phyloP scores from a whole-genome alignment of 1,140 invertebrate species.

The Leptonema lineaticorne region DNA sequence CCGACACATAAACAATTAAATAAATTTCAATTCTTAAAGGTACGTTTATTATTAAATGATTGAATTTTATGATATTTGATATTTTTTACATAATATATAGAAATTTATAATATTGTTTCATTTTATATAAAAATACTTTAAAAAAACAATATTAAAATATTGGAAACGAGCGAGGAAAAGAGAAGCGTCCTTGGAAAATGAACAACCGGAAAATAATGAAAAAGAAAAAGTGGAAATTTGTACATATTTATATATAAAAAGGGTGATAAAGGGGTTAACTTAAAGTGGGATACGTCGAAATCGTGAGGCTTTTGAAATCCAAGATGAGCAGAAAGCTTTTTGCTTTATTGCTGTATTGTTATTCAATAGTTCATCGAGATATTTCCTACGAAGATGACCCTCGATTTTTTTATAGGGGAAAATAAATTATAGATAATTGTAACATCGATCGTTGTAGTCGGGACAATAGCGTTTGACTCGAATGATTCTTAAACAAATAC shows the following conservation, averaged over 20 bases:
- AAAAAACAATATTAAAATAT: neutral
- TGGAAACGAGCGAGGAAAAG: neutral
- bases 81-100: no score
- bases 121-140: no score
- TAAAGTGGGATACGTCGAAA: neutral
- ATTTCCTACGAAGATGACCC: neutral
- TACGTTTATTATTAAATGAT: no score
- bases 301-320: neutral
- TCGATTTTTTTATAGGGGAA: neutral
- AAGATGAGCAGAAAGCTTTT: constrained; percentile 15
- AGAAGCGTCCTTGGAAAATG: neutral
- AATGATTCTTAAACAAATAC: neutral
- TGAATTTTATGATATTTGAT: no score
- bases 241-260: neutral
- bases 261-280: neutral
- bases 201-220: constrained; percentile 8
- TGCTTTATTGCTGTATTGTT: constrained; percentile 19
- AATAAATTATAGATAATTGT: constrained; percentile 13
- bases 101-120: no score
- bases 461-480: neutral
- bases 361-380: constrained; percentile 7
- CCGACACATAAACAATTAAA: no score
- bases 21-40: no score
- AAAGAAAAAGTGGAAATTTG: neutral
- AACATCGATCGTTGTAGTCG: neutral